Base-by-base conservation (phyloP, 2,888 invertebrate species). In the Parasteatoda lunata region DNA sequence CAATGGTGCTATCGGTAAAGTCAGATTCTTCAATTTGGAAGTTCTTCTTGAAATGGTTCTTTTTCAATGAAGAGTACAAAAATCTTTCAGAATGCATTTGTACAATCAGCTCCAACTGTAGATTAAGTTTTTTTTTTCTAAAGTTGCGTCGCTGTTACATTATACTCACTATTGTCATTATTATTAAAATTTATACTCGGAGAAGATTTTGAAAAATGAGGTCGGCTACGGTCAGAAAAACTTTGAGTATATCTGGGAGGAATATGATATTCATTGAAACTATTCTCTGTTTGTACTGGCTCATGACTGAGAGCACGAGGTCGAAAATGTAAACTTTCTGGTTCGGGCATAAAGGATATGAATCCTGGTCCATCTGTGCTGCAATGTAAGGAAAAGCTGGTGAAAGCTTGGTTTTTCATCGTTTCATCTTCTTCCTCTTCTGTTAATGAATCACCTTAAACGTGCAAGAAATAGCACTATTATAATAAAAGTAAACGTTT, bases 311-410 rank as follows among this genome's bases (percentile, higher is more conserved):
- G 15, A 13, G 72, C 68, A 49, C 84, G 70, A 0, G 72, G 52
- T 4, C 77, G 77, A 13, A 71, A 59, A 5, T 66, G 72, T 1
- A n/a, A 11, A 3, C 30, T 30, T 9, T 52, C 47, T 5, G 13
- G 13, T 13, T 68, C 54, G 0, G 54, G 68, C 15, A 69, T 1
- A 15, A 45, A 78, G 45, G 49, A 52, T 0, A 78, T n/a, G 15
- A 84, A 52, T 3, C 48, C 15, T 0, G 72, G 59, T 4, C 66
- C 66, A 51, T 84, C 84, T 8, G 59, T 49, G 59, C 77, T 77
- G 30, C 77, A 84, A 54, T 84, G 64, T 68, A 84, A n/a, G 1
- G 77, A 66, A 11, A 68, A 45, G 15, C 84, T 78, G 7, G 84
- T 47, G 30, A 84, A 54, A 11, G 77, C 72, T 54, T 66, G 64